Evolutionary conservation across 2,888 invertebrate genomes (phyloP).

Genomic region (Perizoma affinitatum): DNA sequence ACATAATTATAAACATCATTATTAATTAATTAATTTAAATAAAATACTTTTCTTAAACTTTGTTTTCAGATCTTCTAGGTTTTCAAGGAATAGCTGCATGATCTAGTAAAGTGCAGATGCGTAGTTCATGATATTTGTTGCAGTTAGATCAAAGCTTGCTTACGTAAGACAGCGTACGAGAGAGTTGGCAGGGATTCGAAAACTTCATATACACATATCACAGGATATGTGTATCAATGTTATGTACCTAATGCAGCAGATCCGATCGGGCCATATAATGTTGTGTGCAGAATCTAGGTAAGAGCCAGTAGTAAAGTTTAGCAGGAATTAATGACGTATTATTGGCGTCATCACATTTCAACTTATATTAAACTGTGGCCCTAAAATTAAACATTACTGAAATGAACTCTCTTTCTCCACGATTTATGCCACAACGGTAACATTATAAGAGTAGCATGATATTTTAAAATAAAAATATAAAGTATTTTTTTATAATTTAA

Average conservation of each 20-base stretch:
- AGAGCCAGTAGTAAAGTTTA: background rate
- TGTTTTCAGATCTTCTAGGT: background rate
- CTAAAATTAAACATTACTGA: too few species aligned
- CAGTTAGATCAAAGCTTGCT: slow-evolving; percentile 24
- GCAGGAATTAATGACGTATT: background rate
- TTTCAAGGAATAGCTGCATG: background rate
- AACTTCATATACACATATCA: slow-evolving; percentile 19
- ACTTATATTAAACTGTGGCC: too few species aligned
- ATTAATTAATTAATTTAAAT: too few species aligned
- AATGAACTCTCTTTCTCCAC: too few species aligned
- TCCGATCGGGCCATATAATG: too few species aligned
- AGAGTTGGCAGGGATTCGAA: slow-evolving; percentile 28
- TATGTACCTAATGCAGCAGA: slow-evolving; percentile 13
- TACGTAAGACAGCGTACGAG: slow-evolving; percentile 22
- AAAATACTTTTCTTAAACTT: background rate
- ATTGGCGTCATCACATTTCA: slow-evolving; percentile 5
- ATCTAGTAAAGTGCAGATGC: too few species aligned
- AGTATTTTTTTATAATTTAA: background rate
- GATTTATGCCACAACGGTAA: too few species aligned
- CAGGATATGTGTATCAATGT: slow-evolving; percentile 21
- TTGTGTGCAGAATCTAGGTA: background rate
- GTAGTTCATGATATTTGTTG: background rate
- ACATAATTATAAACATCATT: background rate
- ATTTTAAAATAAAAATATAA: too few species aligned
- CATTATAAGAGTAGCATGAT: too few species aligned